phyloP scores from a whole-genome alignment of 2,888 invertebrate species.

The Saturnia japonica region DNA sequence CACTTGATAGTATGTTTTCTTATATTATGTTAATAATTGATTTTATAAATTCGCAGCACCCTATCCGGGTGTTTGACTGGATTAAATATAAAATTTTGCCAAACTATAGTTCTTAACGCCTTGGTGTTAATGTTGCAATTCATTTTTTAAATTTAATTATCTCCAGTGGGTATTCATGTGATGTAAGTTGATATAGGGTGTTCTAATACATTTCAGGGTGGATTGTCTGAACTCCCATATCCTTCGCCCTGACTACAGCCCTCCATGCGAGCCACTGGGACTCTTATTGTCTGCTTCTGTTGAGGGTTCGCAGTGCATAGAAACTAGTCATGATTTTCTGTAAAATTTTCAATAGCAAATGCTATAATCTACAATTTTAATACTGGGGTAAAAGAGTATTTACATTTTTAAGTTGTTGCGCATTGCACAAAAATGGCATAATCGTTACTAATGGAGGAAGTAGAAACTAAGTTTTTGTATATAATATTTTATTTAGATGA shows the following conservation, averaged over 20 bases:
- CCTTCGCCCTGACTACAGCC: background rate
- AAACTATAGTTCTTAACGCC: background rate
- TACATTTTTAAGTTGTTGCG: background rate
- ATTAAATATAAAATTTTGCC: background rate
- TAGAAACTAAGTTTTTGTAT: no score
- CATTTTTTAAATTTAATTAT: background rate
- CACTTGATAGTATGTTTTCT: background rate
- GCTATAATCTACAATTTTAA: background rate
- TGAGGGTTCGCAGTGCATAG: constrained; percentile 4
- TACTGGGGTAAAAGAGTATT: background rate
- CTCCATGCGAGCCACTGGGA: background rate
- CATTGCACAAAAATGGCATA: background rate
- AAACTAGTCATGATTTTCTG: constrained; percentile 4
- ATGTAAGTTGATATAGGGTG: background rate
- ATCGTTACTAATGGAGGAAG: background rate
- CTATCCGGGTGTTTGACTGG: background rate
- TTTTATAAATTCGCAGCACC: background rate
- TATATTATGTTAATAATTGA: background rate
- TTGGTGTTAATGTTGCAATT: background rate
- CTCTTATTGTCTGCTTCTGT: background rate
- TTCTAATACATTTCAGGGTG: background rate
- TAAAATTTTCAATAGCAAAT: background rate
- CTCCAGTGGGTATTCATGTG: background rate
- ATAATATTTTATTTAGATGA: no score
- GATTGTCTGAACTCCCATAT: background rate